A percentile compares a stretch with the other conserved stretches of the same genome.
These are phyloP conservation scores for Thereva nobilitata DNA, from an alignment of 2,888 invertebrate species.

Conservation along the genomic window DNA sequence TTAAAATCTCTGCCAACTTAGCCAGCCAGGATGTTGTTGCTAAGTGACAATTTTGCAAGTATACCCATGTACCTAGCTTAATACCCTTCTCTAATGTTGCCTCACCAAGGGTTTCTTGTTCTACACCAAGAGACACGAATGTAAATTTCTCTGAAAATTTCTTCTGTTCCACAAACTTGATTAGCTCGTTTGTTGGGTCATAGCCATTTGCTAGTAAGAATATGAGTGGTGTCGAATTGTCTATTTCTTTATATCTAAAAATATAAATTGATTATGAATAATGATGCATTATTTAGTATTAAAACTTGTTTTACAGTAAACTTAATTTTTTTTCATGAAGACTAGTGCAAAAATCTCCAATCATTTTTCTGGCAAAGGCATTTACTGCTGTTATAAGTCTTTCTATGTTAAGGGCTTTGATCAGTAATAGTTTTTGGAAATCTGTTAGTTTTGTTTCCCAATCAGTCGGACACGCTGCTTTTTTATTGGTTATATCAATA, in stretches of 20 bases:
- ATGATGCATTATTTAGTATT: too few species aligned
- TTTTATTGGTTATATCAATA: conserved; percentile 62
- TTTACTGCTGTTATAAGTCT: conserved; percentile 80
- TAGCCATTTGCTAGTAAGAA: conserved; percentile 88
- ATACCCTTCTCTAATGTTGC: conserved; percentile 74
- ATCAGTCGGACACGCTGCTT: conserved; percentile 52
- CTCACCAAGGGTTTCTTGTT: conserved; percentile 88
- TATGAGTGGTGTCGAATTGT: conserved; percentile 74
- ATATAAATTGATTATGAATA: too few species aligned
- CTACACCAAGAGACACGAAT: conserved; percentile 86
- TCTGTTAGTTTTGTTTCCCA: conserved; percentile 69
- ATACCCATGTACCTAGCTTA: conserved; percentile 82
- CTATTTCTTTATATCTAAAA: conserved; percentile 62
- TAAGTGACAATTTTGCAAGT: conserved; percentile 90
- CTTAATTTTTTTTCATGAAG: conserved; percentile 64
- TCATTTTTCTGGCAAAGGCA: conserved; percentile 74
- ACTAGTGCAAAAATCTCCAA: conserved; percentile 80
- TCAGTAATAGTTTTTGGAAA: conserved; percentile 81
- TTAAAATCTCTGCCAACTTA: conserved; percentile 76
- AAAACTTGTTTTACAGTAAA: conserved; percentile 50
- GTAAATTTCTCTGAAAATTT: conserved; percentile 70
- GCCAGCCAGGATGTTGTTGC: conserved; percentile 90
- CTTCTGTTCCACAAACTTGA: conserved; percentile 78
- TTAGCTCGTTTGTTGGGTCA: conserved; percentile 83
- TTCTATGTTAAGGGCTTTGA: conserved; percentile 78